Base-by-base conservation (phyloP, 1,140 invertebrate genomes). In the Drosophila simulans region DNA sequence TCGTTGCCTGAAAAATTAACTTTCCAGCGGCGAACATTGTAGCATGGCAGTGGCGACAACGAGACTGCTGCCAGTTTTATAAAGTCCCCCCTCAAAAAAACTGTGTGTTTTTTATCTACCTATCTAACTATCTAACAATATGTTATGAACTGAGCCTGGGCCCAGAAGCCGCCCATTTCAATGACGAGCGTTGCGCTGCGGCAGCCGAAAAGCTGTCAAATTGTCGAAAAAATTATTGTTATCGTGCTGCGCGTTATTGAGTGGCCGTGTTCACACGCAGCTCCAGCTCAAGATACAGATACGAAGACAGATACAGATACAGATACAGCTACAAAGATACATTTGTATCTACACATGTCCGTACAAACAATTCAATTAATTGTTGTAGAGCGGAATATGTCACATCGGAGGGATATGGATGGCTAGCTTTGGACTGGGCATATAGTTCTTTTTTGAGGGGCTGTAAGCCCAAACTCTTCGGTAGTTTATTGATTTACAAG, bases 1-100 rank as follows among this genome's bases (percentile, higher is more conserved):
- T 91, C 88, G 88, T 91, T 91, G 90, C 80, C 80, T 62, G 80
- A 91, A 84, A 91, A 91, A 91, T 91, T 91, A 91, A 90, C 88
- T 90, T 77, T 82, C 71, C 71, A 66, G 76, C 51, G 72, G 43
- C 43, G 22, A 52, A 37, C 52, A 43, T 54, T 62, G 49, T 45
- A 43, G 49, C 27, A 25, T 13, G 39, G 11, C 35, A 39, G 58
- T 54, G 80, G 56, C 78, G 79, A 82, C 83, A 86, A 86, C 66
- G 74, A 88, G 83, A 88, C 75, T 79, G 60, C 72, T 58, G 74
- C 53, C 74, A 66, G 79, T 70, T 75, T 56, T 60, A 62, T 53
- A 53, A 40, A 57, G 15, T 34, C 39, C 40, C 17, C 27, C 27
- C 27, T 5, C 0, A 1, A n/a, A 13, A 40, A 56, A 51, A 51